Percentiles rank a stretch among this genome's conserved stretches.
Conservation (phyloP, 1,140 invertebrate genomes). For the Sarcophaga peregrina region DNA sequence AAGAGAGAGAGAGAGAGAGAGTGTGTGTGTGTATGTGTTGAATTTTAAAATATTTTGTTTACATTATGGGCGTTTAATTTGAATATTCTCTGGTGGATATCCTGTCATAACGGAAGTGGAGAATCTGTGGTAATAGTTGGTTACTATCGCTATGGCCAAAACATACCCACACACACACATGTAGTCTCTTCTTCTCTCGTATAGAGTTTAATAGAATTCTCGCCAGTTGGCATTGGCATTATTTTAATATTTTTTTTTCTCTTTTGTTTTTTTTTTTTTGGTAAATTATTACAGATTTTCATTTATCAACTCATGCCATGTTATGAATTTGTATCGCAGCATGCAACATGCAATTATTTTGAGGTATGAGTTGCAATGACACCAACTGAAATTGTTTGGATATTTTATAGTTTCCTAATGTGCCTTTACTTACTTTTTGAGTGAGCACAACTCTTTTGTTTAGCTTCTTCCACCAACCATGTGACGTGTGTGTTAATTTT, state of each 20-base stretch:
- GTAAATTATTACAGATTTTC: conserved; percentile 26
- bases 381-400: too few species aligned
- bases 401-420: too few species aligned
- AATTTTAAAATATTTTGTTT: conserved; percentile 16
- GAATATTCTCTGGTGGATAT: not conserved
- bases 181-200: too few species aligned
- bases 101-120: not conserved
- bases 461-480: too few species aligned
- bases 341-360: not conserved
- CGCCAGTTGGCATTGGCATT: not conserved
- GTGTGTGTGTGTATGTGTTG: not conserved
- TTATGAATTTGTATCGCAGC: not conserved
- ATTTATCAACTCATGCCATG: not conserved
- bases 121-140: not conserved
- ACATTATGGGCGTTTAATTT: conserved; percentile 5
- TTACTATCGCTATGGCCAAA: too few species aligned
- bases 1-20: not conserved
- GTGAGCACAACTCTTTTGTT: too few species aligned
- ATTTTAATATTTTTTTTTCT: conserved; percentile 23
- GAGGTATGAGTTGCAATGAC: too few species aligned
- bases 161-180: not conserved
- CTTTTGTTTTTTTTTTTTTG: too few species aligned
- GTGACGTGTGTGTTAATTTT: too few species aligned
- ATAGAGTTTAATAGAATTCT: too few species aligned
- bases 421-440: too few species aligned